A percentile compares a stretch with the other conserved stretches of the same genome.
These are phyloP conservation scores for Muscina levida DNA, from an alignment of 2,888 invertebrate species.

Conservation along the genomic window DNA sequence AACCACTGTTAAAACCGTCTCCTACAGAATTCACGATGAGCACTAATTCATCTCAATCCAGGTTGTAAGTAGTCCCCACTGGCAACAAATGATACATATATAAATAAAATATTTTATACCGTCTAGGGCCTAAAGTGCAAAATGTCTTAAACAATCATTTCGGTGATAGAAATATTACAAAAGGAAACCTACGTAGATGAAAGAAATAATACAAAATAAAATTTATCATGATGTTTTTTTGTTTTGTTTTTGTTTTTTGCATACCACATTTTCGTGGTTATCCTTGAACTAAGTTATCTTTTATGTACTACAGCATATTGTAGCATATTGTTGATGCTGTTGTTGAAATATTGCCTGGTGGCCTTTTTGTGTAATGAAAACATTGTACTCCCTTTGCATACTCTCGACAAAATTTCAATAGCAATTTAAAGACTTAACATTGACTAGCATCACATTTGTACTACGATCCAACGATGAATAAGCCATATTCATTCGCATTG, in stretches of 20 bases:
- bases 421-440: conserved; percentile 25
- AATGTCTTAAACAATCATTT: conserved; percentile 8
- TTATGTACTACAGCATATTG: background rate
- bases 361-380: background rate
- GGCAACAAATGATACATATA: background rate
- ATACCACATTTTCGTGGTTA: background rate
- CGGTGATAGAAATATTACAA: background rate
- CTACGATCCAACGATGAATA: background rate
- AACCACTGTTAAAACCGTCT: too few relatives aligned
- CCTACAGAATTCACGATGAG: too few relatives aligned
- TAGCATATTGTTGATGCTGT: too few relatives aligned
- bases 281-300: conserved; percentile 29
- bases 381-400: background rate
- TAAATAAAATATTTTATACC: background rate
- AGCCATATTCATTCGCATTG: background rate
- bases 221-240: too few relatives aligned
- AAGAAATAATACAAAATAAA: too few relatives aligned
- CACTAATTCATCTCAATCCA: too few relatives aligned
- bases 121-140: background rate
- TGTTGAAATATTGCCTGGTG: background rate
- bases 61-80: too few relatives aligned
- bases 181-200: too few relatives aligned
- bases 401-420: conserved; percentile 27
- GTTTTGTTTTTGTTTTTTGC: background rate
- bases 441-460: conserved; percentile 13